Evolutionary conservation across 2,797 vertebrate genomes (phyloP).

Genomic region (Hozukius guyotensis): DNA sequence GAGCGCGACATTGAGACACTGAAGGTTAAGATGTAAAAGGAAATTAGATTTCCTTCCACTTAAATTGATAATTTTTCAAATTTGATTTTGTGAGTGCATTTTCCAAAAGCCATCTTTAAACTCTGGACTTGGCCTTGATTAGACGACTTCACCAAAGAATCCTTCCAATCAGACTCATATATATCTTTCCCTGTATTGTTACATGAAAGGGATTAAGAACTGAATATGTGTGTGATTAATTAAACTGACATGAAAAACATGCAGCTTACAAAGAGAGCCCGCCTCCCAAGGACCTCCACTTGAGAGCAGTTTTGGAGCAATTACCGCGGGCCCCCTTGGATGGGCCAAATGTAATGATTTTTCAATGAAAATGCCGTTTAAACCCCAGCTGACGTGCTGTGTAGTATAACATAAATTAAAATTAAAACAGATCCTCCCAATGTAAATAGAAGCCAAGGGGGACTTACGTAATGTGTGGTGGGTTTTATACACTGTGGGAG

Average conservation of each 20-base stretch:
- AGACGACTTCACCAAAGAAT: background rate
- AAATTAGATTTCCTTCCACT: background rate
- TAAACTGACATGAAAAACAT: slow-evolving; percentile 70
- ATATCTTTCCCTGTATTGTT: slow-evolving; percentile 26
- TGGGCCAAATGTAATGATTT: slow-evolving; percentile 77
- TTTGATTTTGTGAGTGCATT: slow-evolving; percentile 5
- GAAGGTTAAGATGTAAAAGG: background rate
- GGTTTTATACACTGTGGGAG: slow-evolving; percentile 29
- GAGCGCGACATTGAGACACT: background rate
- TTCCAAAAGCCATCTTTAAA: slow-evolving; percentile 19
- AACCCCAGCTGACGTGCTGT: slow-evolving; percentile 63
- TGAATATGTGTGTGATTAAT: slow-evolving; percentile 57
- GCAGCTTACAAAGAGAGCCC: slow-evolving; percentile 48
- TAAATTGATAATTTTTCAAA: background rate
- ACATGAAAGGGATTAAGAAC: slow-evolving; percentile 21
- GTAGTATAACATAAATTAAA: slow-evolving; percentile 63
- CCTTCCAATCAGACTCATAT: background rate
- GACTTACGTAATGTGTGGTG: slow-evolving; percentile 27
- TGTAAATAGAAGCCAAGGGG: slow-evolving; percentile 58
- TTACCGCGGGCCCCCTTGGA: slow-evolving; percentile 55
- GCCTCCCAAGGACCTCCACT: slow-evolving; percentile 61
- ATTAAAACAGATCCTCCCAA: slow-evolving; percentile 57
- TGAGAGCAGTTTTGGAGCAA: slow-evolving; percentile 70
- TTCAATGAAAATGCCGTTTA: slow-evolving; percentile 65
- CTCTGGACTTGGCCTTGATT: slow-evolving; percentile 6